Conservation (phyloP, 2,113 vertebrate species). For the Panurus biarmicus region DNA sequence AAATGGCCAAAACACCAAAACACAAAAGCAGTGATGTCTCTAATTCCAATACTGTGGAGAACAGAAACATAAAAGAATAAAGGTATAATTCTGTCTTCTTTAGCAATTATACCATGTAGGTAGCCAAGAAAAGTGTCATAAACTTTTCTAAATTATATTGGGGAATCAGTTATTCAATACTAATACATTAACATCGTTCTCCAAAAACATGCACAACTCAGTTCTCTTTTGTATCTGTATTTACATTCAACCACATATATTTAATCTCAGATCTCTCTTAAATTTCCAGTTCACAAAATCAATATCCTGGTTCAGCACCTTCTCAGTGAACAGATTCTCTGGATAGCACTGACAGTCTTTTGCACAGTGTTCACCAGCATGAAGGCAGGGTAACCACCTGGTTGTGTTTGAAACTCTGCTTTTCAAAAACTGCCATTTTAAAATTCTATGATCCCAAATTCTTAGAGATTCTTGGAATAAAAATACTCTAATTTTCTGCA, state of each 20-base stretch:
- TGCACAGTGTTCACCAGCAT: not conserved
- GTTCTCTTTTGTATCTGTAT: not conserved
- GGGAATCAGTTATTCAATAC: not conserved
- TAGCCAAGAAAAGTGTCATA: not conserved
- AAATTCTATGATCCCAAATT: not conserved
- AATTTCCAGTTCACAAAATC: conserved; percentile 4
- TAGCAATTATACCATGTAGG: not conserved
- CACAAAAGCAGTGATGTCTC: not conserved
- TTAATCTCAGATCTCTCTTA: not conserved
- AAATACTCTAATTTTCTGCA: not conserved
- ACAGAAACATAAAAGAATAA: not conserved
- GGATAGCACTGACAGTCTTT: not conserved
- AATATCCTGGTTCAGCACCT: not conserved
- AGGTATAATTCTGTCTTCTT: not conserved
- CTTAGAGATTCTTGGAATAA: not conserved
- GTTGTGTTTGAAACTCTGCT: not conserved
- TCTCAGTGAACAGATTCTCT: not conserved
- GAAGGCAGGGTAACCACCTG: not conserved
- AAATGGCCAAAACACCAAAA: not conserved
- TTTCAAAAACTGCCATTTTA: not conserved
- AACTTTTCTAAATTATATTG: not conserved
- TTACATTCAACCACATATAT: not conserved
- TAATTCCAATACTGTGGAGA: not conserved
- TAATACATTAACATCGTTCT: not conserved
- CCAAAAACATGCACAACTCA: not conserved